Evolutionary conservation across 2,888 invertebrate genomes (phyloP).

Genomic region (Neelides folsomi): DNA sequence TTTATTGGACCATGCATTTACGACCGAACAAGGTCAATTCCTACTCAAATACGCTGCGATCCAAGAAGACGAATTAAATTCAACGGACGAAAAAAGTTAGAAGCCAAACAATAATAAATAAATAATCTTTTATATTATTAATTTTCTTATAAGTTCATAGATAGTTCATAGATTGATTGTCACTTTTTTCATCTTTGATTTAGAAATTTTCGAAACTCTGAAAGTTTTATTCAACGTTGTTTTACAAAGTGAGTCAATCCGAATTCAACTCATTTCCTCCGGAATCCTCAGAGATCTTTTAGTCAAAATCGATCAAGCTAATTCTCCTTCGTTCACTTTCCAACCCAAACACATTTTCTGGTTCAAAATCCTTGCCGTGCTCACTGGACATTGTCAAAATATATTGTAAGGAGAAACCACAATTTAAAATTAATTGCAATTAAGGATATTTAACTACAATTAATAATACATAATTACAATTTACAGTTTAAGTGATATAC

Average conservation of each 20-base stretch:
- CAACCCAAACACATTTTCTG: constrained; percentile 68
- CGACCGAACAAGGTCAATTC: constrained; percentile 52
- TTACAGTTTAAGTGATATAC: constrained; percentile 2
- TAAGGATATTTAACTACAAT: constrained; percentile 25
- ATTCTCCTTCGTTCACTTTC: constrained; percentile 41
- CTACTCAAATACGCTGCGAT: constrained; percentile 53
- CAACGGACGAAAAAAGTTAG: too few species aligned
- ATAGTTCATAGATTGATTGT: background rate
- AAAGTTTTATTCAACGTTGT: constrained; percentile 82
- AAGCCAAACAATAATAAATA: too few species aligned
- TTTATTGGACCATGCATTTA: constrained; percentile 53
- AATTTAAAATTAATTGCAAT: background rate
- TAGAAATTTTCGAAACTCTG: constrained; percentile 51
- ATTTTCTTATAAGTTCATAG: too few species aligned
- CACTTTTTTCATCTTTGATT: background rate
- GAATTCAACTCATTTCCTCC: constrained; percentile 48
- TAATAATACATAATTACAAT: background rate
- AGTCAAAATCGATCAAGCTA: constrained; percentile 55
- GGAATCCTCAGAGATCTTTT: constrained; percentile 58
- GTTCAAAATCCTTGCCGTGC: constrained; percentile 71
- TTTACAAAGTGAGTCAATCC: constrained; percentile 56
- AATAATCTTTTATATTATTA: too few species aligned
- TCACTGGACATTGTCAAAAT: constrained; percentile 66
- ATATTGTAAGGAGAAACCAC: constrained; percentile 38
- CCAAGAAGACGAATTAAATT: constrained; percentile 27